These are phyloP conservation scores for Mormyrus iriodes DNA, from an alignment of 2,113 vertebrate genomes.

Conservation along the genomic window DNA sequence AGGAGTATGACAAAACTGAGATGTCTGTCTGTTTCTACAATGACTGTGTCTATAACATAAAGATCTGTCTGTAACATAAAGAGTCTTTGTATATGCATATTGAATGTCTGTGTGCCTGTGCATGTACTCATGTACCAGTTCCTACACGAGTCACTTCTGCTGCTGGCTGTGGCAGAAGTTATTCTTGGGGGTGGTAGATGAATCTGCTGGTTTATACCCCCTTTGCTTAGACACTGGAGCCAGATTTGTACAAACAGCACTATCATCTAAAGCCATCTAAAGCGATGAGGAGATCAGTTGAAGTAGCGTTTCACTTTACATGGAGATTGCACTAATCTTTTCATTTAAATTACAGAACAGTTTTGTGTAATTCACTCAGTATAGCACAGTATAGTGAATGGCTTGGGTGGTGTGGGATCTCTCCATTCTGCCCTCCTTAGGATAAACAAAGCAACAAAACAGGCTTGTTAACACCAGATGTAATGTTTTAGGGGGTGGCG, in stretches of 20 bases:
- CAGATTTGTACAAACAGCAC: background rate
- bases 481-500: slow-evolving; percentile 8
- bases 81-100: background rate
- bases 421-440: background rate
- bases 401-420: background rate
- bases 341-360: background rate
- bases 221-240: background rate
- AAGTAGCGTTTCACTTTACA: background rate
- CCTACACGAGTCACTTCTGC: background rate
- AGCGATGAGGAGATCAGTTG: background rate
- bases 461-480: slow-evolving; percentile 28
- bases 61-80: background rate
- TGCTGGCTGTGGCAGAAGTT: background rate
- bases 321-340: background rate
- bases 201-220: background rate
- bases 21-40: background rate
- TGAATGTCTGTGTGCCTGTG: background rate
- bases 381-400: background rate
- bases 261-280: background rate
- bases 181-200: background rate
- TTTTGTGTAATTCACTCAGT: background rate
- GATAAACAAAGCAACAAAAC: background rate
- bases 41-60: background rate
- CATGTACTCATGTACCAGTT: background rate
- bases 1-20: background rate